Conservation (phyloP, 1,140 invertebrate genomes). For the Ridgeia piscesae region DNA sequence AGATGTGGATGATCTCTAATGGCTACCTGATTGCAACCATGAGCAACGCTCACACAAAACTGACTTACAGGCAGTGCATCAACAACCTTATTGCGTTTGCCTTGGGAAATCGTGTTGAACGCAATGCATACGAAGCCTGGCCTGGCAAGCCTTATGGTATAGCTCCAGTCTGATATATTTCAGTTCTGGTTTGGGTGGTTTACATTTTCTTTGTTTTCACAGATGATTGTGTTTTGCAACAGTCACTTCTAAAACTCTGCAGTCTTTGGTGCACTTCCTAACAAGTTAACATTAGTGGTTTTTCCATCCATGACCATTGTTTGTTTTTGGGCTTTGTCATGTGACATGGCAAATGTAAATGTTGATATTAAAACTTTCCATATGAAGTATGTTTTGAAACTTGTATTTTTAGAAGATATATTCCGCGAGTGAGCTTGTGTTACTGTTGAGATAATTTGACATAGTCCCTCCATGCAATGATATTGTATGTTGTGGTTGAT, state of each 20-base stretch:
- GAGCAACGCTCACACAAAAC: background rate
- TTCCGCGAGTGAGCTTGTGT: no score
- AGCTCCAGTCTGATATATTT: background rate
- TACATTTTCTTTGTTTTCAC: background rate
- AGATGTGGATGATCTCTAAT: background rate
- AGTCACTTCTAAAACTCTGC: background rate
- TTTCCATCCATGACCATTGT: background rate
- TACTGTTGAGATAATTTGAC: no score
- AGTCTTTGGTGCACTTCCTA: background rate
- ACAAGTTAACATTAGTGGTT: background rate
- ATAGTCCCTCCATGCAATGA: no score
- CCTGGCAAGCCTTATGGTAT: background rate
- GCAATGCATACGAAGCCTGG: background rate
- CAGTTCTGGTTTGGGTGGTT: background rate
- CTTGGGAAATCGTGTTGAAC: background rate
- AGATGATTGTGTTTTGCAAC: background rate
- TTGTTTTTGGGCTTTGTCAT: background rate
- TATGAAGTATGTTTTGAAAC: background rate
- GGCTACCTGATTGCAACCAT: background rate
- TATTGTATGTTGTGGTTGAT: no score
- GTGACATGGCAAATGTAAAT: background rate
- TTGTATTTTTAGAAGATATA: background rate
- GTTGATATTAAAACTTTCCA: background rate
- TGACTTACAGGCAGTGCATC: background rate
- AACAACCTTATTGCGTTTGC: background rate